Base-by-base conservation (phyloP, 2,113 vertebrate species). In the Madoqua kirkii region DNA sequence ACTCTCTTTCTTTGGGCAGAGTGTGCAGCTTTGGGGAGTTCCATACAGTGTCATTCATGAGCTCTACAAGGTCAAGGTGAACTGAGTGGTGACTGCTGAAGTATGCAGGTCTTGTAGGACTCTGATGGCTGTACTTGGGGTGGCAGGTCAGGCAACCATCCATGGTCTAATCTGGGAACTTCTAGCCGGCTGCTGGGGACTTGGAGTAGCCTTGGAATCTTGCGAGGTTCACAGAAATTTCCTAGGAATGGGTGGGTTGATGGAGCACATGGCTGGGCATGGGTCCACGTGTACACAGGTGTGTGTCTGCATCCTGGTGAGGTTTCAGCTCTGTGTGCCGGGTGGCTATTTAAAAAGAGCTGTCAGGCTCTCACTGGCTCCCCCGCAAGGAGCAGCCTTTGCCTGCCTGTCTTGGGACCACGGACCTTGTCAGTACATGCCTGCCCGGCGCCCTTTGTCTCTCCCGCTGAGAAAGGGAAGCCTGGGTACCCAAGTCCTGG, bases 271-370 rank as follows among this genome's bases (percentile, higher is more conserved):
- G 7, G 45, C 54, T 2, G 7, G 76, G 23, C 6, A 16, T 9
- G 27, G 2, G 5, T 62, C 21, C 60, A 13, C 3, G 19, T 8
- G 7, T 62, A 23, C 55, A 1, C 7, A 1, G 67, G 15, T 17
- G 10, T 23, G 31, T 31, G 27, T 17, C 29, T 25, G 43, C 0
- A 0, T 57, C 48, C 90, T 10, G 11, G n/a, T 5, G 33, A 62
- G 83, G 50, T 13, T 83, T 5, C 3, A 2, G 21, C 92, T 82
- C 55, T n/a, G 31, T 5, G 33, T 59, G 57, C 89, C 4, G 3
- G 29, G n/a, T 16, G n/a, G 79, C 86, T 93, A 12, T 74, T 92
- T 74, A 43, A 81, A 48, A n/a, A 85, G 94, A 92, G 78, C 71
- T 48, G 21, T 83, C 16, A 17, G 92, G 67, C 81, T 57, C 36